Evolutionary conservation across 1,140 invertebrate species (phyloP).

Genomic region (Macrocentrus cingulum): DNA sequence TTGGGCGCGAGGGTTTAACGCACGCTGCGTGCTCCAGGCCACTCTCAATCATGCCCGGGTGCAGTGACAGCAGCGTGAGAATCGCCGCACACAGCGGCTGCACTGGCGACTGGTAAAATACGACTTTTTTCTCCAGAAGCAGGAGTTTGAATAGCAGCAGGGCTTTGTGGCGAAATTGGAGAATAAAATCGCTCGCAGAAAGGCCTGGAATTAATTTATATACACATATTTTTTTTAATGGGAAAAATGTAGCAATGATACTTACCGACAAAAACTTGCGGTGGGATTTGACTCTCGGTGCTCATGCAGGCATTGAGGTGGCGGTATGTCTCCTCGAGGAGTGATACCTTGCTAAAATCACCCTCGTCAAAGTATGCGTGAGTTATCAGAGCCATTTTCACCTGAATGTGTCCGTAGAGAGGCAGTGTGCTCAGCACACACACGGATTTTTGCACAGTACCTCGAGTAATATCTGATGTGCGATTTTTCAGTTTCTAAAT

Average conservation of each 20-base stretch:
- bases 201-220: conserved; percentile 63
- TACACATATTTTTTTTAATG: conserved; percentile 3
- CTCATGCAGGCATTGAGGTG: conserved; percentile 86
- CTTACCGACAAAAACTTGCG: conserved; percentile 82
- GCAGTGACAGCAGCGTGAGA: conserved; percentile 85
- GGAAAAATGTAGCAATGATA: conserved; percentile 59
- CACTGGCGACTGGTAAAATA: conserved; percentile 93
- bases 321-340: conserved; percentile 90
- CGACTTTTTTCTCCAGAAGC: conserved; percentile 84
- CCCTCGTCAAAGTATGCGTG: conserved; percentile 96
- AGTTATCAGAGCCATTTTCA: conserved; percentile 94
- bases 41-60: conserved; percentile 86
- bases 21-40: conserved; percentile 84
- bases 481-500: conserved; percentile 91
- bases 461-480: conserved; percentile 96
- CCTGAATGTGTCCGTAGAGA: conserved; percentile 88
- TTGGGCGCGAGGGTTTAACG: conserved; percentile 74
- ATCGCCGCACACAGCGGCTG: conserved; percentile 84
- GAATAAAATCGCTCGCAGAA: conserved; percentile 77
- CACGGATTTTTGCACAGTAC: conserved; percentile 92
- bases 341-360: conserved; percentile 86
- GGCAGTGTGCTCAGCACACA: conserved; percentile 87
- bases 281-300: conserved; percentile 66
- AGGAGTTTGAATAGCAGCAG: conserved; percentile 92
- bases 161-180: conserved; percentile 89